Evolutionary conservation across 2,888 invertebrate genomes (phyloP), one percentile per base, ranked within the genome.

Genomic region (Cybosia mesomella): DNA sequence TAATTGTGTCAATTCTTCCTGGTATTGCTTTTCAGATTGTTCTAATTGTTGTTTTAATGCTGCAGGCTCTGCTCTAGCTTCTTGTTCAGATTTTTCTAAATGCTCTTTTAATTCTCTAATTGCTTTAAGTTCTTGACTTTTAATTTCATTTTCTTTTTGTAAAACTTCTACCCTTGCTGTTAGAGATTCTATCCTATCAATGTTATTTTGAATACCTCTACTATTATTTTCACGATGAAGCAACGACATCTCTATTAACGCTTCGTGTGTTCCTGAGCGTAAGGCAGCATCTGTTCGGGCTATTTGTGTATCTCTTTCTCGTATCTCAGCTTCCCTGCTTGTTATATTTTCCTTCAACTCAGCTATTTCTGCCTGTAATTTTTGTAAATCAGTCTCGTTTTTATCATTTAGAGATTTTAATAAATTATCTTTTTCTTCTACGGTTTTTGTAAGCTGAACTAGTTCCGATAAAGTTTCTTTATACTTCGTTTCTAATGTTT

Each of bases 1-100:
- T 62, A 95, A 81, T 75, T 95, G 92, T 58, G 83, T 83, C 24
- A 95, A 79, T 83, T 91, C 95, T 74, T 92, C 90, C 78, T 91
- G 92, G 53, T 87, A 83, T 75, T 88, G 86, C 65, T 89, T 54
- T 55, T 60, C 95, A 15, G 95, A 91, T 75, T 94, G 92, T 53
- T 85, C 83, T 67, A 94, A 76, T 55, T 92, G 85, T 75, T 88
- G 85, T 81, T 95, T 91, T 66, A 95, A 81, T 75, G 95, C 92
- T 60, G 83, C 83, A 22, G 95, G 79, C 83, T 91, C 95, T 74
- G 91, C 90, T 65, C 88, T 34, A 28, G 49, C 66, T 89, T 39
- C 54, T 22, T 84, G 86, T 78, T 95, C 94, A 22, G 94, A 92
- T 76, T 94, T 92, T 43, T 85, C 83, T 66, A 94, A 76, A 55